Evolutionary conservation across 1,140 invertebrate species (phyloP), one percentile per base, ranked within the genome.

Genomic region (Halesus radiatus): DNA sequence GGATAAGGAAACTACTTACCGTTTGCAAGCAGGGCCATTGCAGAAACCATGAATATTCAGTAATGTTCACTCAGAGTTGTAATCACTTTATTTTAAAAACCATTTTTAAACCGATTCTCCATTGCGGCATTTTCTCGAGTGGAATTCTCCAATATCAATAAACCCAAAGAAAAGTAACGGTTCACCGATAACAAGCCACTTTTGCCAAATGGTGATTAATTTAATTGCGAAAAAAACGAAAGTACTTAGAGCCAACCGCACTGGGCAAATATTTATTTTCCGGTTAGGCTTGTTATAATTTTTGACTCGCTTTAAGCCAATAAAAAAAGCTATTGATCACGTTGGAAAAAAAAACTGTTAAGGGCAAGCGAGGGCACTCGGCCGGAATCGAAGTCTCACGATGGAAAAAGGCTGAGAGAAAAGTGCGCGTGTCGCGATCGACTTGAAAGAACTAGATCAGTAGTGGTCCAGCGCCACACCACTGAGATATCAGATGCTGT

Each of bases 221-320:
- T 74, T 74, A 74, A 74, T 74, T 54, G 53, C n/a, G 52, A 16
- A 74, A 74, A n/a, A 74, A 74, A 74, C 52, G 70, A 74, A 74
- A 73, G 70, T 73, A 73, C 23, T 22, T 53, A 50, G n/a, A 56
- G 1, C 7, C 3, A 70, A 73, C 70, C 52, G 26, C 15, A 26
- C 50, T 26, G n/a, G 22, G 53, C 26, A 58, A 75, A 75, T 75
- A 37, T 75, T 75, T 75, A 29, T 54, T 75, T 75, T 75, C 72
- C 52, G 72, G 53, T 68, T 45, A 45, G 7, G 37, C 64, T 23
- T 52, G 54, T 72, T 72, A 72, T 72, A 53, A 22, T 70, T 53
- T 53, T 26, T 53, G 4, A 52, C 54, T 72, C 50, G 68, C 68
- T 66, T 16, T 26, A n/a, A 18, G 56, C 20, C 56, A 20, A 20